Evolutionary conservation across 2,797 vertebrate species (phyloP).

Genomic region (Sebastes diploproa): DNA sequence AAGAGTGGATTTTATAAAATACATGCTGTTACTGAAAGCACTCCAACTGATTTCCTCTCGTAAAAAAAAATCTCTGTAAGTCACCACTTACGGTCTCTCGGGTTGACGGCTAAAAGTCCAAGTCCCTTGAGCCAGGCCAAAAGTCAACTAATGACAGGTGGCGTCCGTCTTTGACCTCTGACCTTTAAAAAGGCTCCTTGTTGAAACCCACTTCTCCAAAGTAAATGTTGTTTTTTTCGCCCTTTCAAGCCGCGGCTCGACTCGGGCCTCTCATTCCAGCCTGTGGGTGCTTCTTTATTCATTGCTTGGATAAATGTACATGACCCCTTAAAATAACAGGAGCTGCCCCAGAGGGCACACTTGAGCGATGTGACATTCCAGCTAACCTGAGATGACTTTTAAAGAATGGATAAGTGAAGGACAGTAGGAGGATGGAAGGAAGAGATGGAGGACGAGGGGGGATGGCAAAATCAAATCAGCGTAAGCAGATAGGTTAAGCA

Average conservation of each 20-base stretch:
- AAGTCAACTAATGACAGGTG: conserved; percentile 44
- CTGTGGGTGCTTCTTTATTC: conserved; percentile 66
- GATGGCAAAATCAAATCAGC: conserved; percentile 70
- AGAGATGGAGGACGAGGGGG: conserved; percentile 23
- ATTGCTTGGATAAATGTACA: conserved; percentile 76
- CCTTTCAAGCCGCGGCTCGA: conserved; percentile 24
- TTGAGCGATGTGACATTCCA: conserved; percentile 77
- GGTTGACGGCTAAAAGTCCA: background rate
- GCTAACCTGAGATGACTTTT: conserved; percentile 74
- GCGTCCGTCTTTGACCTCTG: conserved; percentile 45
- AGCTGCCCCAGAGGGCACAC: conserved; percentile 66
- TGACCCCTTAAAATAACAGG: conserved; percentile 76
- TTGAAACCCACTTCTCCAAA: conserved; percentile 36
- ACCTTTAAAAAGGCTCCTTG: conserved; percentile 41
- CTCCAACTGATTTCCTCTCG: background rate
- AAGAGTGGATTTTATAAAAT: background rate
- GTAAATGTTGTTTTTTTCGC: conserved; percentile 58
- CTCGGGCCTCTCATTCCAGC: conserved; percentile 26
- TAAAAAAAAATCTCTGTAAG: background rate
- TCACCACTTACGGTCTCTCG: background rate
- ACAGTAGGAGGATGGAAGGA: conserved; percentile 37
- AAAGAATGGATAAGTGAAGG: conserved; percentile 71
- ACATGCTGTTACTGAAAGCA: background rate
- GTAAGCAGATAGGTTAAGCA: conserved; percentile 66
- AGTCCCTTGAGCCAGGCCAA: conserved; percentile 19